phyloP scores from a whole-genome alignment of 2,113 vertebrate genomes.

The Dromiciops gliroides region DNA sequence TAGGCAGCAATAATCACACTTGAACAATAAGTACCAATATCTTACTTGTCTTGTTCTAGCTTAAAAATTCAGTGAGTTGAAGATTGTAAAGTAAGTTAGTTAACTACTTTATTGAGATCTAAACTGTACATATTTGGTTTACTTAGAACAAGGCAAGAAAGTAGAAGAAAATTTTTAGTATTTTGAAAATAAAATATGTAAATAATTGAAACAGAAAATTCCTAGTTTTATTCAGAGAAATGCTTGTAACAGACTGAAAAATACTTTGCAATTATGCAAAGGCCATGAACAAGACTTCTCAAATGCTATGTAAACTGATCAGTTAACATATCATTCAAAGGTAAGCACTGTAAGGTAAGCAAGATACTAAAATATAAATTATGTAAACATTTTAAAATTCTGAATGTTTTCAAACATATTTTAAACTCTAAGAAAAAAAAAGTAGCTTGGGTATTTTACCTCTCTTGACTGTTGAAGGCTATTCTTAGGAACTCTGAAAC shows the following conservation, averaged over 20 bases:
- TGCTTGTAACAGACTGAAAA: not conserved
- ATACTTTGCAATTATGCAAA: not conserved
- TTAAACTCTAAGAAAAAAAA: slow-evolving; percentile 20
- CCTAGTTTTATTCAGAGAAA: not conserved
- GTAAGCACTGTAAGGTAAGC: not conserved
- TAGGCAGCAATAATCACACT: not conserved
- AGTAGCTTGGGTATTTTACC: slow-evolving; percentile 81
- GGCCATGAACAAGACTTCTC: slow-evolving; percentile 15
- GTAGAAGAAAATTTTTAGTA: not conserved
- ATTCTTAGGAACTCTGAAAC: slow-evolving; percentile 93
- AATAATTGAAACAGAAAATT: not conserved
- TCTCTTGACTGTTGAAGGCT: slow-evolving; percentile 89
- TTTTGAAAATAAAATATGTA: not conserved
- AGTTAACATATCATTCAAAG: slow-evolving; percentile 15
- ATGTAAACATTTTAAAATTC: not conserved
- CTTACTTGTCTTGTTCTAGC: not conserved
- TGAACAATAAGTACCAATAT: not conserved
- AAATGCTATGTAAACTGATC: not conserved
- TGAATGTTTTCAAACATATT: slow-evolving; percentile 20
- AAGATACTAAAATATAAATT: slow-evolving; percentile 24
- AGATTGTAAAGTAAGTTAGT: not conserved
- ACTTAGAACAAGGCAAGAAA: not conserved
- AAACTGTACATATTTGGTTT: not conserved
- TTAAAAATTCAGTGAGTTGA: not conserved
- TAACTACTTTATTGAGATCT: not conserved